Evolutionary conservation across 2,113 vertebrate species (phyloP), one percentile per base, ranked within the genome.

Genomic region (Panthera tigris): DNA sequence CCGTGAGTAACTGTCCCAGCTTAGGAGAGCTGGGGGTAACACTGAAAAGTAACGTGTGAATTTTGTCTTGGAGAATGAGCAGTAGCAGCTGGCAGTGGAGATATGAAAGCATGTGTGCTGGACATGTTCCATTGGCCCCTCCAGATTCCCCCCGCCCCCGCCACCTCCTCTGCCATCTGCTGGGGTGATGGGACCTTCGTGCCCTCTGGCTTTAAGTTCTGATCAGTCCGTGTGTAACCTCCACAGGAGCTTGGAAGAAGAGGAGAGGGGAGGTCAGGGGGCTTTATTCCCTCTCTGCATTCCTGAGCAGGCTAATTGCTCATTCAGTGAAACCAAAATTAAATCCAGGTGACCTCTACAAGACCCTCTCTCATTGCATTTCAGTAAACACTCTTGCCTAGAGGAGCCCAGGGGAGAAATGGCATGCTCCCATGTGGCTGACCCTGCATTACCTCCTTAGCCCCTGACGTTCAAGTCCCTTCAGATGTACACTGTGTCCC

Each of bases 391-490:
- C n/a, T 15, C 4, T 52, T 11, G 27, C 39, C 36, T 63, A 27
- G 29, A 33, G 10, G 12, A 41, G 31, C 18, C 18, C n/a, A 33
- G 31, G 31, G 7, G 1, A 1, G 4, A 18, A 36, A 8, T 25
- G 25, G 27, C 16, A 8, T 33, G 7, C 36, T 63, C 19, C 55
- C 23, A 25, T 31, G 61, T 36, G 18, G 6, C 50, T 29, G 25
- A 19, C 27, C 15, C 73, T 25, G 0, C 0, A 0, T 50, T n/a
- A 48, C 7, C 33, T 4, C 55, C 15, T 48, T 36, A 41, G 11
- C n/a, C 27, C 29, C 69, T 11, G 41, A 86, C 18, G 45, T 19
- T 78, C 29, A 61, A 48, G 66, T 84, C 25, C 63, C 57, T 48
- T 36, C 57, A 3, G 57, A 21, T 61, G 57, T 61, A 3, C 57